Evolutionary conservation across 2,888 invertebrate genomes (phyloP).

Genomic region (Torymus aiolomorphi): DNA sequence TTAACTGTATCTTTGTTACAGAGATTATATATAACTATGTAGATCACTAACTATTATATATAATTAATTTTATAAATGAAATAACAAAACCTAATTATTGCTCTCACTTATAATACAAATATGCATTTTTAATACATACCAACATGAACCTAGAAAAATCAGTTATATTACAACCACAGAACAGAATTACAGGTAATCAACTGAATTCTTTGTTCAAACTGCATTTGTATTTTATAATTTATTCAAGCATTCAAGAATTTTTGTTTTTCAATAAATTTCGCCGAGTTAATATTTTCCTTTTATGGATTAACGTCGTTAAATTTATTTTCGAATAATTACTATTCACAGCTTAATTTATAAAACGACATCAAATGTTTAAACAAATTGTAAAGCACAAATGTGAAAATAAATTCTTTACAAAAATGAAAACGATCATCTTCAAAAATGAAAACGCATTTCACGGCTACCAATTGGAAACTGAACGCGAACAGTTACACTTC

Average conservation of each 20-base stretch:
- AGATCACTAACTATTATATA: slow-evolving; percentile 1
- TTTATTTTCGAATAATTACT: too few species aligned
- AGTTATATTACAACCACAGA: slow-evolving; percentile 1
- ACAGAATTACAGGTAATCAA: too few species aligned
- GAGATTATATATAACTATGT: not conserved
- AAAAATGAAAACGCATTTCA: slow-evolving; percentile 35
- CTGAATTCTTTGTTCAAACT: too few species aligned
- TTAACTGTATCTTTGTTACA: slow-evolving; percentile 14
- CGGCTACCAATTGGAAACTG: slow-evolving; percentile 26
- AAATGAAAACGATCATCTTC: too few species aligned
- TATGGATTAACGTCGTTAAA: too few species aligned
- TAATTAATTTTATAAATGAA: slow-evolving; percentile 24
- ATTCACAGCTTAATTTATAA: not conserved
- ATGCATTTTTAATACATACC: not conserved
- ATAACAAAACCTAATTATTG: slow-evolving; percentile 45
- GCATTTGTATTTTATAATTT: too few species aligned
- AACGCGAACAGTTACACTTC: slow-evolving; percentile 40
- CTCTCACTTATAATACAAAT: slow-evolving; percentile 26
- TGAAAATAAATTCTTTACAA: too few species aligned
- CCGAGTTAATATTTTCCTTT: too few species aligned
- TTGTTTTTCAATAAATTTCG: too few species aligned
- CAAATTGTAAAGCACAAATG: slow-evolving; percentile 1
- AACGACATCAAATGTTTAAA: not conserved
- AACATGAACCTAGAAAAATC: slow-evolving; percentile 27
- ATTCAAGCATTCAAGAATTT: too few species aligned